A percentile compares a stretch with the other conserved stretches of the same genome.
phyloP scores from a whole-genome alignment of 2,113 vertebrate genomes.

The Gambusia holbrooki region DNA sequence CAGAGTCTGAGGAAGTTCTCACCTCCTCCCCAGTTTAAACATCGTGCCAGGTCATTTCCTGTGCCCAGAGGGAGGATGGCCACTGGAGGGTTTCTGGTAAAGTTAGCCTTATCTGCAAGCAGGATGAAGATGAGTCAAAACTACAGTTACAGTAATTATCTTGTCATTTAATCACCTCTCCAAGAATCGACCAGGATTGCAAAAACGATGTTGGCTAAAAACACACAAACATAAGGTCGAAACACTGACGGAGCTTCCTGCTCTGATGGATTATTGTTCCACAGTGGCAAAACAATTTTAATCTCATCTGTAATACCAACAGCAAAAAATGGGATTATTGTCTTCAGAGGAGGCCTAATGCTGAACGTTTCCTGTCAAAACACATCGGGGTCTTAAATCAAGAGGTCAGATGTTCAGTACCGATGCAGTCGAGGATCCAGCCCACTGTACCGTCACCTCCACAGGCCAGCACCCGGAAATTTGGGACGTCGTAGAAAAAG shows the following conservation, averaged over 20 bases:
- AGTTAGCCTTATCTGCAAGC: slow-evolving; percentile 78
- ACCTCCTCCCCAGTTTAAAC: slow-evolving; percentile 98
- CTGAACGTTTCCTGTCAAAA: neutral
- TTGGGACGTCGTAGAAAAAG: slow-evolving; percentile 89
- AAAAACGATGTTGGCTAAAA: too few species aligned
- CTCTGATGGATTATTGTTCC: neutral
- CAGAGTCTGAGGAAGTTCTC: slow-evolving; percentile 61
- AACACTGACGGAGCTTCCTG: neutral
- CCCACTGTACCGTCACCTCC: slow-evolving; percentile 93
- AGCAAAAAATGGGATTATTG: neutral
- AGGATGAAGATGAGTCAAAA: slow-evolving; percentile 18
- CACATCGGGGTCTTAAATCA: too few species aligned
- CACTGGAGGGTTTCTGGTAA: slow-evolving; percentile 86
- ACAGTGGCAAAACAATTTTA: neutral
- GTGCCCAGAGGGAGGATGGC: slow-evolving; percentile 95
- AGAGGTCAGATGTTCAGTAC: slow-evolving; percentile 61
- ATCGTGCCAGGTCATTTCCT: slow-evolving; percentile 94
- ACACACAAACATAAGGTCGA: too few species aligned
- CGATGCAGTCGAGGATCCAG: slow-evolving; percentile 93
- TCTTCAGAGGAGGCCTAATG: neutral
- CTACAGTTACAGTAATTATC: neutral
- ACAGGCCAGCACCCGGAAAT: slow-evolving; percentile 88
- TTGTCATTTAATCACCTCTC: neutral
- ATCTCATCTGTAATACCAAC: neutral
- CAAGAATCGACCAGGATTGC: too few species aligned